Evolutionary conservation across 2,888 invertebrate genomes (phyloP).

Genomic region (Dichetophora obliterata): DNA sequence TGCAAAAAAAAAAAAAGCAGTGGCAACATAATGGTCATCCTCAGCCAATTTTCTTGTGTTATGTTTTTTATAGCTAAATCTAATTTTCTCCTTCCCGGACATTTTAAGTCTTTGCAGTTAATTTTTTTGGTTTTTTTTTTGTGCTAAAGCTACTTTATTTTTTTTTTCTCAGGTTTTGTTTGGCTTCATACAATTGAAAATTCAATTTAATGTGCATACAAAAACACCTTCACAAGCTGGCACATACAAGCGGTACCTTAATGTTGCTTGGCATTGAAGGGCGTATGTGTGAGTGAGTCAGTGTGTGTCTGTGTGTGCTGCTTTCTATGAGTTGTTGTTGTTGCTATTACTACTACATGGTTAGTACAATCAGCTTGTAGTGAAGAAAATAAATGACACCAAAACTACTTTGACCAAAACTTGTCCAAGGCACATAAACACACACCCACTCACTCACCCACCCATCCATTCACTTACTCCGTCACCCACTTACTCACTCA

Average conservation of each 20-base stretch:
- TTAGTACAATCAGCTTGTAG: not conserved
- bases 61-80: not conserved
- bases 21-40: constrained; percentile 23
- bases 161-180: not conserved
- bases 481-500: not conserved
- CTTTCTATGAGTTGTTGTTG: not conserved
- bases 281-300: too few species aligned
- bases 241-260: not conserved
- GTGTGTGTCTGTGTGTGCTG: not conserved
- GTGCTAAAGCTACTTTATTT: too few species aligned
- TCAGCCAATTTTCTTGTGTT: constrained; percentile 15
- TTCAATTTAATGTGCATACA: constrained; percentile 18
- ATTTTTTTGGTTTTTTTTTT: constrained; percentile 5
- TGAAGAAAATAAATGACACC: constrained; percentile 6
- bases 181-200: constrained; percentile 4
- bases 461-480: not conserved
- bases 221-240: not conserved
- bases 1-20: not conserved
- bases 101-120: constrained; percentile 6
- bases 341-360: not conserved
- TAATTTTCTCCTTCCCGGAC: constrained; percentile 15
- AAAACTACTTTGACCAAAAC: not conserved
- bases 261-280: too few species aligned
- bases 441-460: not conserved
- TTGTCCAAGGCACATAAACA: not conserved